A percentile compares a stretch with the other conserved stretches of the same genome.
Evolutionary conservation across 2,888 invertebrate genomes (phyloP).

Genomic region (Ectropis crepuscularia): DNA sequence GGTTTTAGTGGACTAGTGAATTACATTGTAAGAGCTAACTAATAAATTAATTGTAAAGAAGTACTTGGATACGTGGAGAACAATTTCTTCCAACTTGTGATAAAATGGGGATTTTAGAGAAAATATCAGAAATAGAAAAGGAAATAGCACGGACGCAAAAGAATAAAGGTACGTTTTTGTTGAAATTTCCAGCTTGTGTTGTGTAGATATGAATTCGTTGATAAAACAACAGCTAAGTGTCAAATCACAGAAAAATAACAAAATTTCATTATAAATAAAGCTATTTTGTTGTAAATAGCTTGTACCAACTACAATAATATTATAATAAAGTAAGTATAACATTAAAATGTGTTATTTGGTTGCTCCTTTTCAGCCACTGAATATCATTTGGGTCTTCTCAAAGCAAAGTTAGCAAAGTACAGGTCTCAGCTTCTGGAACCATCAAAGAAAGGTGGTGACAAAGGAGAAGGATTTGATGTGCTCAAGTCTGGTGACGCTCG

Average conservation of each 20-base stretch:
- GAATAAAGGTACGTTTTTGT: constrained; percentile 93
- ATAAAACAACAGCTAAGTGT: neutral
- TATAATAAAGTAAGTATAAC: too few species aligned
- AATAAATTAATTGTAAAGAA: neutral
- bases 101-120: constrained; percentile 98
- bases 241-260: too few species aligned
- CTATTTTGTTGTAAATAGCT: neutral
- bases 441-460: constrained; percentile 94
- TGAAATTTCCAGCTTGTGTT: too few species aligned
- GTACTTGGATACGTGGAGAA: constrained; percentile 52
- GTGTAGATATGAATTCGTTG: neutral
- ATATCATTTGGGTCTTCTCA: constrained; percentile 98
- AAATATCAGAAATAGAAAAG: constrained; percentile 99
- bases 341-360: too few species aligned
- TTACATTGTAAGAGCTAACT: neutral
- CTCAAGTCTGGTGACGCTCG: constrained; percentile 99
- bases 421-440: constrained; percentile 97
- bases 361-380: constrained; percentile 93
- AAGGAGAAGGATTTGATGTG: constrained; percentile 99
- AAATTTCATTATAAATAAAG: neutral
- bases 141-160: constrained; percentile 99
- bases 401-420: constrained; percentile 98
- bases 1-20: constrained; percentile 9
- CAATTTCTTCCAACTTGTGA: constrained; percentile 29
- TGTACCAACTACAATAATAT: neutral